phyloP scores from a whole-genome alignment of 2,888 invertebrate genomes.

The Nomada ferruginata region DNA sequence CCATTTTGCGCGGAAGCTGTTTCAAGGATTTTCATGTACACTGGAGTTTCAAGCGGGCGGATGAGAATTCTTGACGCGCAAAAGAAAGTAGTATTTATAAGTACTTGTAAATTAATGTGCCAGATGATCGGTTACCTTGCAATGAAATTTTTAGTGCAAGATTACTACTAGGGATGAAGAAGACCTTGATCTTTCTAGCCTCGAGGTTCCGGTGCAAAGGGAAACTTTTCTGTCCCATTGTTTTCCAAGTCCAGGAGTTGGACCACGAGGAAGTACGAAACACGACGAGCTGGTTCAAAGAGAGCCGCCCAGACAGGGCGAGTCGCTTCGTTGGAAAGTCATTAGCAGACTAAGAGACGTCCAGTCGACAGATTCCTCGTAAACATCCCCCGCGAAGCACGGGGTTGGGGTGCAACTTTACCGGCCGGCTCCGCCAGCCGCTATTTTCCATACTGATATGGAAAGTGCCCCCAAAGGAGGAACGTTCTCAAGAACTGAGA shows the following conservation, averaged over 20 bases:
- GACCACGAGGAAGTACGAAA: slow-evolving; percentile 17
- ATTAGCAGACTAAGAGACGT: slow-evolving; percentile 58
- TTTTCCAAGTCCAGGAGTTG: slow-evolving; percentile 4
- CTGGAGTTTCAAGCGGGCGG: too few species aligned
- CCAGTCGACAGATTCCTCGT: slow-evolving; percentile 48
- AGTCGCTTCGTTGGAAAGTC: slow-evolving; percentile 56
- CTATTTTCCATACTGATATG: slow-evolving; percentile 43
- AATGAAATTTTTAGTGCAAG: neutral
- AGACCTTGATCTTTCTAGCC: slow-evolving; percentile 13
- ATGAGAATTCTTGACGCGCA: too few species aligned
- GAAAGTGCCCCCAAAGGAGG: slow-evolving; percentile 30
- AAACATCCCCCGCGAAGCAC: slow-evolving; percentile 37
- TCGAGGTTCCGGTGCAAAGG: slow-evolving; percentile 6
- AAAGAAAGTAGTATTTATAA: too few species aligned
- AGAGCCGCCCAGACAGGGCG: slow-evolving; percentile 15
- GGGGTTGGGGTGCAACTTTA: slow-evolving; percentile 34
- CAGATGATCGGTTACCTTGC: neutral
- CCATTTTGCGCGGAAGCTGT: neutral
- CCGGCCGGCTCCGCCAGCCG: slow-evolving; percentile 33
- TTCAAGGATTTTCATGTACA: neutral
- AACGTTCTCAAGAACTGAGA: neutral
- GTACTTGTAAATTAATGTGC: neutral
- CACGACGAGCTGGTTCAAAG: slow-evolving; percentile 47
- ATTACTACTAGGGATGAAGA: neutral
- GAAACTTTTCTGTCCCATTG: slow-evolving; percentile 34